Base-by-base conservation (phyloP, 2,113 vertebrate species). In the Diglossa brunneiventris region DNA sequence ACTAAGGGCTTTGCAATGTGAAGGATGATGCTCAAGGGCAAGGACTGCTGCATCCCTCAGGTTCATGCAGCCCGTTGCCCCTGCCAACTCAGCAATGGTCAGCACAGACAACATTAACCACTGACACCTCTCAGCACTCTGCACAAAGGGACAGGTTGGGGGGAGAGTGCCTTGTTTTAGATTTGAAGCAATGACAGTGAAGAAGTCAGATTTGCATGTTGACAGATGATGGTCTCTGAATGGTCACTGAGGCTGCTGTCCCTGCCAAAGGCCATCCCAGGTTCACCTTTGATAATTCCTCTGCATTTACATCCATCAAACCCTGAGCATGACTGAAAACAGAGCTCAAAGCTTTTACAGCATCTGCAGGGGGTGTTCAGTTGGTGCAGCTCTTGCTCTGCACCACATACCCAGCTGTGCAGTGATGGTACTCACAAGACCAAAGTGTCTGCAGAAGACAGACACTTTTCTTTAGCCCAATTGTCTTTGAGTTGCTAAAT, bases 341-440 rank as follows among this genome's bases (percentile, higher is more conserved):
- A 6, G 55, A 66, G 19, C 39, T 50, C 33, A 47, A 64, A 68
- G 23, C 21, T 70, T 55, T 70, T 50, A 80, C 68, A 62, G 35
- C 21, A 76, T 55, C 46, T 78, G 28, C 33, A 81, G 39, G 11
- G 12, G 15, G 6, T 88, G 24, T 11, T 74, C n/a, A 67, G n/a
- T 28, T 47, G 47, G 18, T 0, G 3, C 0, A 8, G 11, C 17
- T 69, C 41, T 74, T 79, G 49, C 58, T 80, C 41, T 3, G 10
- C 19, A 53, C 5, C 56, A 44, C 27, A 33, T 11, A 46, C 14
- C 30, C 35, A 46, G 18, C 27, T 12, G 2, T 0, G 0, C 46
- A 70, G 55, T 15, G 37, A 47, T 44, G 52, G n/a, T 13, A 76
- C 41, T 50, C 31, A 66, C 33, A 77, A 66, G 8, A 69, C 13